Evolutionary conservation across 2,888 invertebrate genomes (phyloP), one percentile per base, ranked within the genome.

Genomic region (Drosophila demipolita): DNA sequence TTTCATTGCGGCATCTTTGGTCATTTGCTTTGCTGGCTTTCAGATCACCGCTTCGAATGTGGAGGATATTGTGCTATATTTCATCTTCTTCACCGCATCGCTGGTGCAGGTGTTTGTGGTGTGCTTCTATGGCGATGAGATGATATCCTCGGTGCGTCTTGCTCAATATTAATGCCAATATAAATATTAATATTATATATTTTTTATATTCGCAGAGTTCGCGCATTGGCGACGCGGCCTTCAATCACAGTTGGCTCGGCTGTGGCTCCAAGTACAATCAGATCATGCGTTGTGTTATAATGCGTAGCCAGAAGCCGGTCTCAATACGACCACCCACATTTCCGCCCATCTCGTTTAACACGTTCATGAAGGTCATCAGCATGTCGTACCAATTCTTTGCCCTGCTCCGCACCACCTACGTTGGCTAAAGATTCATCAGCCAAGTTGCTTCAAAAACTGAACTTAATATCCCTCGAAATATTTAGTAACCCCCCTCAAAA

Each of bases 11-110:
- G 90, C 92, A 8, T 92, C 92, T 0, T 42, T 91, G 75, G 91
- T 91, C 1, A 90, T 92, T 29, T 92, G 92, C 55, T 90, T 92
- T 50, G 90, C 91, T 29, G 92, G 92, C 23, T 92, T 92, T 79
- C 91, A 92, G 75, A 85, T 91, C 50, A 92, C 90, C 32, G 87
- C 91, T 54, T 87, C 87, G 6, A 87, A 76, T 23, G 63, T 82
- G 11, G 84, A 92, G 57, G 91, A 92, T 7, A 82, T 91, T 29
- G 80, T 90, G 4, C 80, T 91, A 17, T 92, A 91, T 68, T 78
- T 83, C 8, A 84, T 92, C n/a, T 91, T 92, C 71, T 71, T 92
- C 3, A 62, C 89, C 17, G 86, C 91, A 7, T 91, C 91, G 2
- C 66, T 92, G 63, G 75, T 87, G 3, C 92, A 92, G 61, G 91